These are phyloP conservation scores for Oligia strigilis DNA, from an alignment of 2,888 invertebrate species.

Conservation along the genomic window DNA sequence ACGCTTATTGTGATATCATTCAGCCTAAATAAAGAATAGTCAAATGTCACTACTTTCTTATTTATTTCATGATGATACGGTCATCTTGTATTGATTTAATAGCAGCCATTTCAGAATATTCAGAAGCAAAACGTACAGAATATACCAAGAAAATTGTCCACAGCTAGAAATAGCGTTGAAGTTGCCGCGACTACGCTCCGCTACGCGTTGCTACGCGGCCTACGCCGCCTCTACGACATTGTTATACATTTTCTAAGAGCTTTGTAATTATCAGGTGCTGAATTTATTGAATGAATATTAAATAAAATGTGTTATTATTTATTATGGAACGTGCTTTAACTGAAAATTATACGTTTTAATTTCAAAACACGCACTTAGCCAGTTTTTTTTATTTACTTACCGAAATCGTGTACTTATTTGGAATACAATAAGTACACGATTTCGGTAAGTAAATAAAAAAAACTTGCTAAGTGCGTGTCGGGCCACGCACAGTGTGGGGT, in stretches of 20 bases:
- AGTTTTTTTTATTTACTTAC: too few species aligned
- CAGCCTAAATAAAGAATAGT: conserved; percentile 4
- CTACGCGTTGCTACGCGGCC: conserved; percentile 66
- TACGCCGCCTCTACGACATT: conserved; percentile 65
- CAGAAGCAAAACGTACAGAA: neutral
- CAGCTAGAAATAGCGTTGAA: conserved; percentile 21
- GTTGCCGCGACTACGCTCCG: conserved; percentile 31
- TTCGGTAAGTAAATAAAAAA: neutral
- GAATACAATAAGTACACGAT: neutral
- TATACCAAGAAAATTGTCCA: neutral
- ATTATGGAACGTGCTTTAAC: neutral
- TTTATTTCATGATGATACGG: neutral
- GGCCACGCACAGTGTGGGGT: too few species aligned
- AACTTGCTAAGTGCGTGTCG: too few species aligned
- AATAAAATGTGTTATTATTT: conserved; percentile 3
- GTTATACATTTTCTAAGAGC: conserved; percentile 3
- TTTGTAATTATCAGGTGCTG: conserved; percentile 15
- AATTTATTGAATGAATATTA: conserved; percentile 2
- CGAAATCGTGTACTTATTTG: too few species aligned
- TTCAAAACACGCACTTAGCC: neutral
- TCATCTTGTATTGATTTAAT: neutral
- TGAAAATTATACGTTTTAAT: neutral
- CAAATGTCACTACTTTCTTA: neutral
- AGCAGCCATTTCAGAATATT: neutral
- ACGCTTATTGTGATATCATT: conserved; percentile 19